Percentiles rank a stretch among this genome's conserved stretches.
phyloP scores from a whole-genome alignment of 2,797 vertebrate genomes.

The Knipowitschia caucasica region DNA sequence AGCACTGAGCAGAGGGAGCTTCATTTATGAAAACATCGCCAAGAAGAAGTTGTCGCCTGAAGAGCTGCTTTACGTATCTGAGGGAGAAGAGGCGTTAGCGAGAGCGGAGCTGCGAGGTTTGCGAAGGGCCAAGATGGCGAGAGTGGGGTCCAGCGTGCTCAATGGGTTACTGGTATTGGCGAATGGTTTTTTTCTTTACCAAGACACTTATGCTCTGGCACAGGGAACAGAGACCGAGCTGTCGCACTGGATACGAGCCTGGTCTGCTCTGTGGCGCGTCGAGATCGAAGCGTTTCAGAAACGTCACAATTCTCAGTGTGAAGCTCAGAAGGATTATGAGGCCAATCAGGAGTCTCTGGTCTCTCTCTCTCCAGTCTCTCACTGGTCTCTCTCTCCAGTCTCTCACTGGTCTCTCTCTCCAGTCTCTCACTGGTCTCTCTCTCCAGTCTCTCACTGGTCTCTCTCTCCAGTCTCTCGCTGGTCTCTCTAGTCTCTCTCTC shows the following conservation, averaged over 20 bases:
- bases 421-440: too few species aligned
- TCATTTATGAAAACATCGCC: background rate
- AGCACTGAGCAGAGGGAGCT: background rate
- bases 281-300: conserved; percentile 62
- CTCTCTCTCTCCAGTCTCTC: too few species aligned
- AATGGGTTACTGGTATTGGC: conserved; percentile 66
- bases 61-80: background rate
- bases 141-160: too few species aligned
- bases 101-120: background rate
- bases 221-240: conserved; percentile 56
- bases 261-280: conserved; percentile 57
- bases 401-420: too few species aligned
- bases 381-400: too few species aligned
- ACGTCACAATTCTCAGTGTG: conserved; percentile 42
- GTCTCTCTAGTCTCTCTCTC: too few species aligned
- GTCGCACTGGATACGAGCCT: conserved; percentile 63
- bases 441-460: too few species aligned
- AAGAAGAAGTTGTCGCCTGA: background rate
- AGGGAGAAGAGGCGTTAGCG: too few species aligned
- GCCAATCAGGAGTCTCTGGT: conserved; percentile 12
- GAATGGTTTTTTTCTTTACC: conserved; percentile 65
- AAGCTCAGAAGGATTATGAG: conserved; percentile 31
- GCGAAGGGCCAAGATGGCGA: background rate
- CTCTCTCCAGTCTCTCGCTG: too few species aligned
- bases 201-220: conserved; percentile 61